Base-by-base conservation (phyloP, 2,888 invertebrate genomes). In the Drosophila macrospina region DNA sequence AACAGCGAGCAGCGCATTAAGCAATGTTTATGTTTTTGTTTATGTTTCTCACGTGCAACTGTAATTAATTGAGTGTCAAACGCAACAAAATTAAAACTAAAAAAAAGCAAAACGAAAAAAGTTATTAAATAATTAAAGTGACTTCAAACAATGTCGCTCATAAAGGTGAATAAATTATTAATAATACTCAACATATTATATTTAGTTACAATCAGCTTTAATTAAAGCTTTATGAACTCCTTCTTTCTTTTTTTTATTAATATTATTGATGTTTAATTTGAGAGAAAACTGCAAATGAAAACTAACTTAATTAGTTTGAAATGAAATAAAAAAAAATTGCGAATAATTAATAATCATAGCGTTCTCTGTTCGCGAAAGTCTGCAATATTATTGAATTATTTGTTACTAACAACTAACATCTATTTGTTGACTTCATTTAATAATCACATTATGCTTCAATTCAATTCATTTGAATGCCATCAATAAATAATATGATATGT, bases 31-130 rank as follows among this genome's bases (percentile, higher is more conserved):
- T 73, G 28, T 61, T 69, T 60, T 48, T 39, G 15, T 52, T 57
- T 50, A 48, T 64, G 51, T 52, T 59, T 54, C 39, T 39, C 64
- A 56, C 54, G 65, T 60, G 37, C 62, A 30, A 41, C 54, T 24
- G 45, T 42, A 47, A 61, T 79, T 65, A 70, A 80, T 68, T 63
- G 59, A 73, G 80, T 75, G 78, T 45, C 60, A 69, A 66, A 47
- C 56, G 36, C 5, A 28, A 24, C 7, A 60, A 54, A 36, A n/a
- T 10, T 6, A 47, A 16, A 11, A 0, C 15, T 6, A 50, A 30
- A 13, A 37, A 24, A 48, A 48, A 44, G 13, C 20, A 13, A 59
- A 45, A 30, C 13, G 36, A 20, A 11, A 20, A n/a, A 28, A 28
- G 24, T n/a, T n/a, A 45, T 55, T 44, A 15, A 69, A 34, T 16